Conservation (phyloP, 2,113 vertebrate species). For the Monopterus albus region DNA sequence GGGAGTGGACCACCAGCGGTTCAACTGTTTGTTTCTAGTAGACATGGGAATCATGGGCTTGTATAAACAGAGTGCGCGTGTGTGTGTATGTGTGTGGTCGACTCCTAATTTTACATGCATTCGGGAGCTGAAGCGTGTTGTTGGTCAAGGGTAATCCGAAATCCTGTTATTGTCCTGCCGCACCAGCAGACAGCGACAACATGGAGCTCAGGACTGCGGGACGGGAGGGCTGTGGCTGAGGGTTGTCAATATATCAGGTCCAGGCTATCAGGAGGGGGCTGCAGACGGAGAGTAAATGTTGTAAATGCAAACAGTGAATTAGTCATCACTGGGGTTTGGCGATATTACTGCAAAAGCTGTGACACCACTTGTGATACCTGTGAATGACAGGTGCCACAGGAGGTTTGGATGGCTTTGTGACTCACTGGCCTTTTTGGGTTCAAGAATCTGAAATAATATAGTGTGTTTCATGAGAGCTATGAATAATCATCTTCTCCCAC, state of each 20-base stretch:
- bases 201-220: conserved; percentile 71
- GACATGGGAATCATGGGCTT: conserved; percentile 66
- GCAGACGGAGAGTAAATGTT: conserved; percentile 33
- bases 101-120: conserved; percentile 69
- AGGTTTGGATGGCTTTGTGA: neutral
- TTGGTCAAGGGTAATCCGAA: conserved; percentile 80
- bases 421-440: conserved; percentile 3
- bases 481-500: neutral
- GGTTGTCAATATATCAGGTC: conserved; percentile 58
- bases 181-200: conserved; percentile 73
- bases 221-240: conserved; percentile 70
- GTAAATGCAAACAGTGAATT: conserved; percentile 33
- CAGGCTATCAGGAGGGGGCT: conserved; percentile 47
- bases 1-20: conserved; percentile 57
- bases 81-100: conserved; percentile 17
- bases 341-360: conserved; percentile 1
- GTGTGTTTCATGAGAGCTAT: neutral
- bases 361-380: conserved; percentile 23
- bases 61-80: conserved; percentile 45
- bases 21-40: conserved; percentile 53
- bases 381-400: conserved; percentile 36
- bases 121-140: conserved; percentile 64
- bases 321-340: conserved; percentile 18
- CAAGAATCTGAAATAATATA: neutral
- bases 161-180: conserved; percentile 75